Evolutionary conservation across 1,140 invertebrate species (phyloP).

Genomic region (Saccostrea glomerata): DNA sequence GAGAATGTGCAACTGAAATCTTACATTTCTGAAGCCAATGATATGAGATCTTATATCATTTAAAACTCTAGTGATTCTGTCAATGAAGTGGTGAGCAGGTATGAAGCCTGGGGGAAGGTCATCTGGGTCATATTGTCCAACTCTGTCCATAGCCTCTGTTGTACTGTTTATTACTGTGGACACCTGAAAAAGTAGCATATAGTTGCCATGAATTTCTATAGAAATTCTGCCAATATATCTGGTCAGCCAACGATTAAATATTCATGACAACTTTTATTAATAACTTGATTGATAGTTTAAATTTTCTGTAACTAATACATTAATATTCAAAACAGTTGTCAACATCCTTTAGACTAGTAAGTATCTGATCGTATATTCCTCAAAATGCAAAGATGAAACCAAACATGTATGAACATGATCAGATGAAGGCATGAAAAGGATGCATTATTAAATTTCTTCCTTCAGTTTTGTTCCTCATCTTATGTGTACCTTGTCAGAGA

Average conservation of each 20-base stretch:
- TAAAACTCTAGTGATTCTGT: constrained; percentile 52
- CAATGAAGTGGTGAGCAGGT: constrained; percentile 53
- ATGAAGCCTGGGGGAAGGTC: constrained; percentile 55
- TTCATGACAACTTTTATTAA: no score
- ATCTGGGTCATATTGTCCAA: constrained; percentile 58
- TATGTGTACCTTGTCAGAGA: constrained; percentile 59
- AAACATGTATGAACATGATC: background rate
- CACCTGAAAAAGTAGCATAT: background rate
- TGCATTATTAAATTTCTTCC: background rate
- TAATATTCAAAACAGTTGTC: no score
- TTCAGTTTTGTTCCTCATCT: background rate
- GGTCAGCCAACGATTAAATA: no score
- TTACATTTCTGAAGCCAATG: constrained; percentile 67
- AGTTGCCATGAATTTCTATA: no score
- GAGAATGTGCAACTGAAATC: background rate
- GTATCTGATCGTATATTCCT: background rate
- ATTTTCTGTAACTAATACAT: no score
- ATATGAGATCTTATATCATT: constrained; percentile 63
- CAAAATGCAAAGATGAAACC: background rate
- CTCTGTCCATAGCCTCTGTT: constrained; percentile 38
- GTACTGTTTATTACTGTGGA: background rate
- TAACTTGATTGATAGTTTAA: no score
- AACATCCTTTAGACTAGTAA: no score
- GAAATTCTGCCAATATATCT: no score
- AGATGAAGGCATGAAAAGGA: no score